phyloP scores from a whole-genome alignment of 2,113 vertebrate species.

The Nothocercus julius region DNA sequence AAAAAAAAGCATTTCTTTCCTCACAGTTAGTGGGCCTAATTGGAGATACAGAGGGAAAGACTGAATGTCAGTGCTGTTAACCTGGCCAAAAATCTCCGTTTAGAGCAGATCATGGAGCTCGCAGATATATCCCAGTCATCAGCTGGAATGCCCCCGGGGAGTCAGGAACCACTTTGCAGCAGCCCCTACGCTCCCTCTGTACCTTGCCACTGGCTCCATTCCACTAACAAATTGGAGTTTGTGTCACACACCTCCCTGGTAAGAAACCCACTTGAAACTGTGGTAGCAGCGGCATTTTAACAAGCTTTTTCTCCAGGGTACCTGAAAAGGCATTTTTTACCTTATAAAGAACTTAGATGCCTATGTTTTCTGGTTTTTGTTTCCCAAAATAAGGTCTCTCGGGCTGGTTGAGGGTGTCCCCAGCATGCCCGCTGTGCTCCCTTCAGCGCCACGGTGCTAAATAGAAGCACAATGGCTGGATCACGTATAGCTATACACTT shows the following conservation, averaged over 20 bases:
- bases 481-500: not conserved
- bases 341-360: not conserved
- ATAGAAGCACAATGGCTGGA: not conserved
- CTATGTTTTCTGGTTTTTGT: too few relatives aligned
- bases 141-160: not conserved
- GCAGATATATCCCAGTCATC: not conserved
- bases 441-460: not conserved
- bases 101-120: not conserved
- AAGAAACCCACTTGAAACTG: not conserved
- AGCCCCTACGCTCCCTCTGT: not conserved
- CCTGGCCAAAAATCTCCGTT: not conserved
- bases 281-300: not conserved
- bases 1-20: not conserved
- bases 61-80: not conserved
- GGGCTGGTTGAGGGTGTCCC: not conserved
- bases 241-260: not conserved
- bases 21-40: not conserved
- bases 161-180: not conserved
- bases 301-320: not conserved
- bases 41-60: not conserved
- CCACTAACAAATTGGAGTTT: not conserved
- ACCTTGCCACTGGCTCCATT: not conserved
- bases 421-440: not conserved
- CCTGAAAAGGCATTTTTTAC: not conserved
- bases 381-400: not conserved